These are phyloP conservation scores for Platyscapa corneri DNA, from an alignment of 1,140 invertebrate species.

Conservation along the genomic window DNA sequence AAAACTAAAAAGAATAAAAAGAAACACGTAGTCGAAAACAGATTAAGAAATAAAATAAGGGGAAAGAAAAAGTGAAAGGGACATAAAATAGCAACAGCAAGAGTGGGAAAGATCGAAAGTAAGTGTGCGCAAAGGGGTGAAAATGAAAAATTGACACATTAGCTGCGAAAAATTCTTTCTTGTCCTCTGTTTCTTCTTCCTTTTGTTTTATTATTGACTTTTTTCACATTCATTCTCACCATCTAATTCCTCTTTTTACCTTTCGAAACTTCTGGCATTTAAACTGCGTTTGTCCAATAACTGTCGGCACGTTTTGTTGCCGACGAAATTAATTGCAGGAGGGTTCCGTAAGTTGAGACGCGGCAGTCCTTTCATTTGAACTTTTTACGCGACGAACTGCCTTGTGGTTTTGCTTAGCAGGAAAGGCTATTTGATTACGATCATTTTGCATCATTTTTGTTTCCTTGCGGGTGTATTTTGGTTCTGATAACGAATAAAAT, in stretches of 20 bases:
- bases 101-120: neutral
- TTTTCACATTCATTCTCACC: neutral
- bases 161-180: constrained; percentile 56
- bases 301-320: constrained; percentile 45
- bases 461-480: neutral
- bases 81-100: neutral
- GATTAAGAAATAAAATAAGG: constrained; percentile 8
- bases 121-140: constrained; percentile 53
- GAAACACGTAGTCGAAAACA: constrained; percentile 22
- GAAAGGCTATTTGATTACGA: neutral
- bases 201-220: constrained; percentile 29
- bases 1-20: neutral
- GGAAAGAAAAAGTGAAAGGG: too few relatives aligned
- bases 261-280: constrained; percentile 32
- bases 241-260: constrained; percentile 25
- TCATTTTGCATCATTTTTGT: neutral
- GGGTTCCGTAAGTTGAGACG: neutral
- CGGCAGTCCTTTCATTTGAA: neutral
- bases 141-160: constrained; percentile 64
- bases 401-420: neutral
- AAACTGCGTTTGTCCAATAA: constrained; percentile 45
- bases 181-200: neutral
- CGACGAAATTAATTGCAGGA: constrained; percentile 40
- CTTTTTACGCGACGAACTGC: neutral
- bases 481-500: neutral